phyloP scores from a whole-genome alignment of 2,797 vertebrate species.

The Acanthurus leucopareius region DNA sequence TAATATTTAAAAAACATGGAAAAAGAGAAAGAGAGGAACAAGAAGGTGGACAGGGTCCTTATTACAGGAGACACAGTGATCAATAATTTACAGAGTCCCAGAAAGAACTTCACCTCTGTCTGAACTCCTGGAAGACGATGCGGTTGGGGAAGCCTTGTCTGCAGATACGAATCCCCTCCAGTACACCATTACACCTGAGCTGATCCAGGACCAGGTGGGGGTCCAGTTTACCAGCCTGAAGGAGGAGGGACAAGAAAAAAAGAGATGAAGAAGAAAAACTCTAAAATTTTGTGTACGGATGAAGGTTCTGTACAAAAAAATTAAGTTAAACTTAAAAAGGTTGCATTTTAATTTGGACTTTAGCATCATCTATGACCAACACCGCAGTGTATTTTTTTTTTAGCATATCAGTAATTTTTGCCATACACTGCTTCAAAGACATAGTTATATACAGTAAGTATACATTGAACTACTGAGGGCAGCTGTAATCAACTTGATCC shows the following conservation, averaged over 20 bases:
- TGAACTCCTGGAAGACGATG: constrained; percentile 98
- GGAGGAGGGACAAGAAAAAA: constrained; percentile 3
- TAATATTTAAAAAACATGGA: too few species aligned
- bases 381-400: not conserved
- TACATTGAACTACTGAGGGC: too few species aligned
- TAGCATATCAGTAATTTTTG: not conserved
- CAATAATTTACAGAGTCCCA: too few species aligned
- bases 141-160: constrained; percentile 98
- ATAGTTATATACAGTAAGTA: not conserved
- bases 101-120: constrained; percentile 91
- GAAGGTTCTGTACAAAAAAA: not conserved
- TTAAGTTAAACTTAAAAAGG: not conserved
- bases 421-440: not conserved
- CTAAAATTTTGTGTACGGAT: not conserved
- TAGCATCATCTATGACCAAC: not conserved
- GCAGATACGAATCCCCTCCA: constrained; percentile 98
- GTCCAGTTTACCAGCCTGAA: constrained; percentile 95
- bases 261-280: not conserved
- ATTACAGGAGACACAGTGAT: not conserved
- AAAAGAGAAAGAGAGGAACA: not conserved
- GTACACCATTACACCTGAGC: constrained; percentile 95
- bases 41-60: not conserved
- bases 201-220: constrained; percentile 96
- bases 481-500: too few species aligned
- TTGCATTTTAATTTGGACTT: not conserved